phyloP scores from a whole-genome alignment of 1,140 invertebrate genomes.

The Campoletis sonorensis region DNA sequence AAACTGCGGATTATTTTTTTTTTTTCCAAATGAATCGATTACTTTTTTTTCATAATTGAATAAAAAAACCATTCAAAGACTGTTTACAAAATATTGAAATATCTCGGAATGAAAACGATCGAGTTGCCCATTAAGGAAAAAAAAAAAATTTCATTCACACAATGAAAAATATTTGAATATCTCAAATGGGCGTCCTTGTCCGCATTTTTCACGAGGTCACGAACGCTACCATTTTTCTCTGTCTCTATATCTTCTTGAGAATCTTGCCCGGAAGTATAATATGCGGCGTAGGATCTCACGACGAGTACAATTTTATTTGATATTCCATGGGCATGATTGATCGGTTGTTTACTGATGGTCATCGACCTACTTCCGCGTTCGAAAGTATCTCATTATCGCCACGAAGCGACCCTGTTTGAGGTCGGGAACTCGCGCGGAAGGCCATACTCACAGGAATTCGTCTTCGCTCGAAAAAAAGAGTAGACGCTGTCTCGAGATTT shows the following conservation, averaged over 20 bases:
- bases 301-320: constrained; percentile 47
- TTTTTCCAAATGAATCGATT: too few species aligned
- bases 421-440: constrained; percentile 22
- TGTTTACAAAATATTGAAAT: not conserved
- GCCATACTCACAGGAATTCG: not conserved
- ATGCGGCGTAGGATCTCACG: constrained; percentile 46
- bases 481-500: constrained; percentile 40
- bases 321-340: not conserved
- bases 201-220: constrained; percentile 53
- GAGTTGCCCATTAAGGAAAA: constrained; percentile 22
- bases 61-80: too few species aligned
- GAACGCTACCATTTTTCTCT: constrained; percentile 1
- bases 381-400: constrained; percentile 43
- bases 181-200: constrained; percentile 54
- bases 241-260: not conserved
- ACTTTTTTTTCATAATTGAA: too few species aligned
- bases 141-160: constrained; percentile 11
- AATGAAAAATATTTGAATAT: constrained; percentile 1
- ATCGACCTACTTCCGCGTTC: constrained; percentile 53
- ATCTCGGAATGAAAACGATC: constrained; percentile 10
- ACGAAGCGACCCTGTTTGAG: not conserved
- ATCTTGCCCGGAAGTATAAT: constrained; percentile 42
- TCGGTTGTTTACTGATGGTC: constrained; percentile 27
- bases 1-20: too few species aligned
- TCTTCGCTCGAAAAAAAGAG: constrained; percentile 12